Conservation (phyloP, 2,888 invertebrate genomes). For the Ctena decussata region DNA sequence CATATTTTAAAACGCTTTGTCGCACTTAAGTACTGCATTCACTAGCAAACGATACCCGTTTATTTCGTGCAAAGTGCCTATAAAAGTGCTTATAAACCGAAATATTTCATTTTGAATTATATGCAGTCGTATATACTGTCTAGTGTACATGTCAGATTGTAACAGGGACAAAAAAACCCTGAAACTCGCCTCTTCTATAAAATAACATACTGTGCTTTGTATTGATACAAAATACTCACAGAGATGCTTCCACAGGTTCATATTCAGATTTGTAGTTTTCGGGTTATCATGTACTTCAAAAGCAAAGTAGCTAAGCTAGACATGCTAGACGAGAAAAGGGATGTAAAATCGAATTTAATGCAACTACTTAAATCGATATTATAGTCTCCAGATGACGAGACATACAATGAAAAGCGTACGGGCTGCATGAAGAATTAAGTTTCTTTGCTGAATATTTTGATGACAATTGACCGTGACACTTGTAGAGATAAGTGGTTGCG, state of each 20-base stretch:
- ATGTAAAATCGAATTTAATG: neutral
- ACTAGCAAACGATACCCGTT: no score
- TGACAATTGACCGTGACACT: neutral
- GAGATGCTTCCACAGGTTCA: neutral
- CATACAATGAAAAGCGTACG: neutral
- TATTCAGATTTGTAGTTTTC: neutral
- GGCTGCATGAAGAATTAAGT: neutral
- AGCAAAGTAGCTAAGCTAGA: neutral
- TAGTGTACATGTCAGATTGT: no score
- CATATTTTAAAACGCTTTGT: no score
- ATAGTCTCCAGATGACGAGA: neutral
- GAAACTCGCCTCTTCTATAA: no score
- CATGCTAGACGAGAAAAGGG: neutral
- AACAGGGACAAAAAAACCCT: no score
- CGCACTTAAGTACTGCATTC: no score
- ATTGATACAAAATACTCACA: neutral
- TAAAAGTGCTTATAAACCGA: no score
- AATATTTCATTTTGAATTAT: no score
- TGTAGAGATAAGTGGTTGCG: neutral
- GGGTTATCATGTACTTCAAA: neutral
- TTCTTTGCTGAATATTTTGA: neutral
- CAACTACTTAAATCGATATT: neutral
- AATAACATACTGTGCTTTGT: no score
- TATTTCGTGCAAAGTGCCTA: no score
- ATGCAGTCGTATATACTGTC: no score